A percentile compares a stretch with the other conserved stretches of the same genome.
These are phyloP conservation scores for Drosophila punjabiensis DNA, from an alignment of 1,140 invertebrate genomes.

Conservation along the genomic window DNA sequence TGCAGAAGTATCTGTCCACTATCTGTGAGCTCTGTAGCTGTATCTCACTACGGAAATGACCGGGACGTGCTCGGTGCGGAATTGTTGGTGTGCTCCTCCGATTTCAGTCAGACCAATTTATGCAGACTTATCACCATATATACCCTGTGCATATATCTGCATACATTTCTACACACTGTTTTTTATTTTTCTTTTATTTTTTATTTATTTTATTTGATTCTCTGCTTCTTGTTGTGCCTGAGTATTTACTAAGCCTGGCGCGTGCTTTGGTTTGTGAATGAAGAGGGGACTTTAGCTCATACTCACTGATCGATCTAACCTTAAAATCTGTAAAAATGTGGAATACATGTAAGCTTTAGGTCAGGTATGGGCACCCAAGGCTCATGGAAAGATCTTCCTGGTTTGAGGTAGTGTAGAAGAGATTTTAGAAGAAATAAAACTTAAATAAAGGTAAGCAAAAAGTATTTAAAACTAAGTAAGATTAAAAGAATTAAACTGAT, in stretches of 20 bases:
- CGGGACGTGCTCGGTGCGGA: conserved; percentile 65
- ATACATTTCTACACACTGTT: conserved; percentile 18
- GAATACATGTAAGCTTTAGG: background rate
- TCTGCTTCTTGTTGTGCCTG: conserved; percentile 36
- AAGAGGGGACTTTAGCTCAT: conserved; percentile 52
- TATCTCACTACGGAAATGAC: conserved; percentile 77
- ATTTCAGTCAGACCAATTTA: conserved; percentile 38
- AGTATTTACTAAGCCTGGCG: conserved; percentile 71
- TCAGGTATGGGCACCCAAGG: background rate
- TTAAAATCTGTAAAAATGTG: background rate
- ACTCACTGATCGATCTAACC: background rate
- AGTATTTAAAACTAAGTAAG: background rate
- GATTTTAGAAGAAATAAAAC: no score
- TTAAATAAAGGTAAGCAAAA: background rate
- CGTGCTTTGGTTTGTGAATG: conserved; percentile 73
- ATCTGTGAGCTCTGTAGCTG: conserved; percentile 43
- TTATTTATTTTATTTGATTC: conserved; percentile 42
- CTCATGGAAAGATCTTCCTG: background rate
- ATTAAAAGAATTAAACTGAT: background rate
- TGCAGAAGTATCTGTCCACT: conserved; percentile 33
- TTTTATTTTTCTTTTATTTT: background rate
- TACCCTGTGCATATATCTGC: conserved; percentile 10
- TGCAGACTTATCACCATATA: conserved; percentile 34
- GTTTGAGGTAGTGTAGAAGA: background rate
- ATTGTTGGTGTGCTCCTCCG: conserved; percentile 37